Evolutionary conservation across 2,113 vertebrate species (phyloP), one percentile per base, ranked within the genome.

Genomic region (Gambusia affinis): DNA sequence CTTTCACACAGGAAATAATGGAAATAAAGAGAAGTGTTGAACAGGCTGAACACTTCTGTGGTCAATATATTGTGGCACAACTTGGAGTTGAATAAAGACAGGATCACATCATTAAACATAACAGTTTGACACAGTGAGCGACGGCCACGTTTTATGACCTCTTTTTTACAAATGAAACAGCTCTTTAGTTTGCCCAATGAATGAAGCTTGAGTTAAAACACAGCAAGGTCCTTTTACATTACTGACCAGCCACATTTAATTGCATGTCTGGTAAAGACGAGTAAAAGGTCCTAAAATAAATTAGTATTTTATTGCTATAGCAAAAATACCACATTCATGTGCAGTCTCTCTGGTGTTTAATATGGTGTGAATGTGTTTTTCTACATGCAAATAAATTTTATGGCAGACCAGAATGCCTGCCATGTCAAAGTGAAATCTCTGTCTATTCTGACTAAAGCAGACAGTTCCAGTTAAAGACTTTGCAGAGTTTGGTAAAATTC

Each of bases 1-100:
- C 72, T 88, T 85, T 85, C 81, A 85, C 67, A 83, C 81, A 89
- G 89, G 86, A 92, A 91, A 87, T 42, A 72, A 88, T 82, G 87
- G 89, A 80, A 88, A 86, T 87, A 73, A 79, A 82, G 61, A 77
- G 72, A 79, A 77, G 73, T 1, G 60, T 51, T 71, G 80, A 72
- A 57, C 44, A 57, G 44, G 44, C 74, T 73, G 74, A 85, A 80
- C 17, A 35, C 68, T 64, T 68, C 60, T 77, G 78, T 68, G 78
- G 79, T 83, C 69, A 79, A 60, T 0, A 44, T 0, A 44, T 70
- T 76, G 72, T 64, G 75, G 71, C 70, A 4, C 75, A 76, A 70
- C 75, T 65, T 54, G 76, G 65, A 69, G 67, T 57, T 57, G 75
- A 35, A 75, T 75, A 67, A 85, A 78, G 61, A 17, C 22, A 1